Percentiles rank a stretch among this genome's conserved stretches.
Conservation (phyloP, 2,888 invertebrate genomes). For the Metallyticus violacea region DNA sequence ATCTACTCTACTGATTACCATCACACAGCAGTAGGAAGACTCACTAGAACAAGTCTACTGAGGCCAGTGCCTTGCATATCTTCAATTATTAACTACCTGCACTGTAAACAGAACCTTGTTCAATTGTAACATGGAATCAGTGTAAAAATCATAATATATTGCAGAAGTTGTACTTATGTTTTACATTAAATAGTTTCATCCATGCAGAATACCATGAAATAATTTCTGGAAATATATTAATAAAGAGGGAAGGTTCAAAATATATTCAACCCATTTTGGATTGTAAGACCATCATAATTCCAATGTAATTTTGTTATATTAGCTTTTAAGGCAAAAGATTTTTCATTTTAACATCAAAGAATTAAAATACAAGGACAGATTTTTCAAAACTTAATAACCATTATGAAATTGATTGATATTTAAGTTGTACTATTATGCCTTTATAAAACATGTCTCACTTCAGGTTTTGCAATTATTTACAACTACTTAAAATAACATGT, state of each 20-base stretch:
- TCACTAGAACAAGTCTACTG: background rate
- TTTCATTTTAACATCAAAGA: too few species aligned
- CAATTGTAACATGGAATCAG: background rate
- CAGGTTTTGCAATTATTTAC: too few species aligned
- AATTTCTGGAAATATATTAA: background rate
- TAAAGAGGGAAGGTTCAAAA: background rate
- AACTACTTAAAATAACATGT: too few species aligned
- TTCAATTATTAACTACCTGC: background rate
- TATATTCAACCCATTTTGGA: background rate
- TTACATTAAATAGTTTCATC: background rate
- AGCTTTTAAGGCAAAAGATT: too few species aligned
- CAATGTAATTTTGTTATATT: too few species aligned
- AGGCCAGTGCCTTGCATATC: background rate
- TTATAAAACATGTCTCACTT: too few species aligned
- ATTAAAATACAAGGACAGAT: too few species aligned
- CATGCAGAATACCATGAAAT: background rate
- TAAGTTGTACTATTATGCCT: too few species aligned
- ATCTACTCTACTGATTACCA: background rate
- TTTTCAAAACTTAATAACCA: too few species aligned
- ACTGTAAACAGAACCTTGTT: background rate
- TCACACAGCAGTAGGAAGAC: background rate
- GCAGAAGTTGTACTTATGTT: background rate
- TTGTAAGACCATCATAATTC: background rate
- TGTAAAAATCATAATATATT: background rate
- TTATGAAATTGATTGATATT: too few species aligned